Base-by-base conservation (phyloP, 2,113 vertebrate species). In the Aythya baeri region DNA sequence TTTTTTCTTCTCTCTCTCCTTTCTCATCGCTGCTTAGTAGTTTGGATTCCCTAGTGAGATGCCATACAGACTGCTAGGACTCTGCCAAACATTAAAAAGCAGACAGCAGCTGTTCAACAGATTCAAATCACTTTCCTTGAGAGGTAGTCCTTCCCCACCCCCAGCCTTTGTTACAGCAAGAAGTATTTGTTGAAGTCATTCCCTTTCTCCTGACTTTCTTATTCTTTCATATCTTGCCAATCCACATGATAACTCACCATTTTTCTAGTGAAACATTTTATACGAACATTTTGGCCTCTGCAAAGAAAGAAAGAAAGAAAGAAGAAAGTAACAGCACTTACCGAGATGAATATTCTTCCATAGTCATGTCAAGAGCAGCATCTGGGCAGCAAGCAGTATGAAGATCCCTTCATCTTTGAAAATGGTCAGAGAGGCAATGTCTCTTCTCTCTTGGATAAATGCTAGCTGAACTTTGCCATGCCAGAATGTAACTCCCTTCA, bases 41-140 rank as follows among this genome's bases (percentile, higher is more conserved):
- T 55, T 36, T 84, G 88, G 66, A 62, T 82, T 95, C 92, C 90
- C 86, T 73, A 15, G 86, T 84, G 93, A 92, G 86, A 73, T 32
- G 74, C 57, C 12, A 4, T 44, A n/a, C 90, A 93, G 86, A 55
- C 9, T 13, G 58, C 31, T 21, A 84, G 67, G 84, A 59, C 25
- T 72, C 38, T 68, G 76, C 22, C 74, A 65, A 78, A 82, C 91
- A 76, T 82, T 89, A 87, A 86, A 95, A 92, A 87, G 70, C 49
- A 83, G 66, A 41, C 70, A 90, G 57, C 3, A n/a, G 76, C 71
- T 88, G 27, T 59, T 86, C 80, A 83, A 41, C 13, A 73, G 23
- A 50, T 91, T 92, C 63, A 93, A 87, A 81, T 82, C 52, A 61
- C 34, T 79, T 82, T 86, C 49, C 73, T 54, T 76, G 62, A 31